Evolutionary conservation across 2,797 vertebrate species (phyloP), one percentile per base, ranked within the genome.

Genomic region (Atherinosoma microstoma): DNA sequence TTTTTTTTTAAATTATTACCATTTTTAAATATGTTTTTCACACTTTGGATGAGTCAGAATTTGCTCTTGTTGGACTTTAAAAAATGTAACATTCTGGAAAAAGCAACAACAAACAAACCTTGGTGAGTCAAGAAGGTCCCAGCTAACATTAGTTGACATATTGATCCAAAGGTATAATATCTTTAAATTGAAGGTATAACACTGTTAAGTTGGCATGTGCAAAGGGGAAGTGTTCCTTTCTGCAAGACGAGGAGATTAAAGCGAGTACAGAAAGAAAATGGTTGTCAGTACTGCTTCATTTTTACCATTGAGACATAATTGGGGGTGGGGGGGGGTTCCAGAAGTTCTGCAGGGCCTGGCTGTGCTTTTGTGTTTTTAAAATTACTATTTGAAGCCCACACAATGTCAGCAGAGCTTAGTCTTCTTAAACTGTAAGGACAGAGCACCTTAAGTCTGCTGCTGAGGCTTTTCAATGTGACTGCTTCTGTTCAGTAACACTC

Each of bases 361-460:
- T 45, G 35, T 15, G 53, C 47, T 66, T 80, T 63, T 76, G 70
- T 87, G 67, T 75, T 60, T 40, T 68, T 45, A 38, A 74, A 51
- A 70, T 66, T 51, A 63, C 74, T 30, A 58, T 49, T 38, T 45
- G 60, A n/a, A 66, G 67, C 83, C 77, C 68, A 79, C 80, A 66
- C 78, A 69, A 51, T 67, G 78, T 83, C 79, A 83, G 79, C 49
- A 34, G 62, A 83, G 86, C 76, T 86, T 58, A 70, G 62, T 42
- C 65, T 49, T 10, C 66, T 79, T 64, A 79, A 81, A 87, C 61
- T 59, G 63, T 0, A 8, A 58, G 58, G 51, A 78, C 36, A 6
- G 16, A 78, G 58, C 78, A 47, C 9, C 6, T 63, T 58, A 51
- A 69, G 66, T 71, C 60, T 73, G 64, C 77, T 34, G 69, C 74